Conservation (phyloP, 2,113 vertebrate species). For the Nanorana parkeri region DNA sequence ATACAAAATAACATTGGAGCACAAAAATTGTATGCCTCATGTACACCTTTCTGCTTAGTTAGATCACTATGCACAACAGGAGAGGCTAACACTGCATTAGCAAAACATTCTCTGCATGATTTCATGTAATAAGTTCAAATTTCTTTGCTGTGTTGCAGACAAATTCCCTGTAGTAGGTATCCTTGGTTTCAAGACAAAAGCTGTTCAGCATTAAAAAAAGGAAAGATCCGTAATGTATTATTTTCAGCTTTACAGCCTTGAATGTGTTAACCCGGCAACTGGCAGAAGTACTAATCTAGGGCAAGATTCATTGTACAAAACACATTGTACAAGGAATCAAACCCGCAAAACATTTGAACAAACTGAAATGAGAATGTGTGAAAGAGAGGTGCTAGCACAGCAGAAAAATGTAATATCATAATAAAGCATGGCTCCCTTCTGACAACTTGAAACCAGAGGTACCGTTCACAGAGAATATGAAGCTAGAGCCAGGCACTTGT, state of each 20-base stretch:
- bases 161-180: too few relatives aligned
- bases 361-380: constrained; percentile 48
- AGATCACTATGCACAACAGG: too few relatives aligned
- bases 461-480: constrained; percentile 45
- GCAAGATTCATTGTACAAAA: constrained; percentile 44
- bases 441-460: constrained; percentile 52
- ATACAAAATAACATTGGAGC: too few relatives aligned
- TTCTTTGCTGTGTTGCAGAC: too few relatives aligned
- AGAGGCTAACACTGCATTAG: too few relatives aligned
- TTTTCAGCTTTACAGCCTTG: not conserved
- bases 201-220: too few relatives aligned
- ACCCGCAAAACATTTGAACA: constrained; percentile 50
- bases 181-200: too few relatives aligned
- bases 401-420: constrained; percentile 57
- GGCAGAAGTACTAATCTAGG: constrained; percentile 14
- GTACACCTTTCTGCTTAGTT: too few relatives aligned
- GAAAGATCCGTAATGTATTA: not conserved
- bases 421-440: constrained; percentile 53
- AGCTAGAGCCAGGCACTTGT: constrained; percentile 51
- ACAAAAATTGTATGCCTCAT: too few relatives aligned
- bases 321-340: constrained; percentile 50
- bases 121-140: too few relatives aligned
- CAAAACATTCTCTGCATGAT: too few relatives aligned
- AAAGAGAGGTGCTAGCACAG: constrained; percentile 50
- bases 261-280: constrained; percentile 23